Evolutionary conservation across 2,797 vertebrate species (phyloP), one percentile per base, ranked within the genome.

Genomic region (Ctenopoma multispine): DNA sequence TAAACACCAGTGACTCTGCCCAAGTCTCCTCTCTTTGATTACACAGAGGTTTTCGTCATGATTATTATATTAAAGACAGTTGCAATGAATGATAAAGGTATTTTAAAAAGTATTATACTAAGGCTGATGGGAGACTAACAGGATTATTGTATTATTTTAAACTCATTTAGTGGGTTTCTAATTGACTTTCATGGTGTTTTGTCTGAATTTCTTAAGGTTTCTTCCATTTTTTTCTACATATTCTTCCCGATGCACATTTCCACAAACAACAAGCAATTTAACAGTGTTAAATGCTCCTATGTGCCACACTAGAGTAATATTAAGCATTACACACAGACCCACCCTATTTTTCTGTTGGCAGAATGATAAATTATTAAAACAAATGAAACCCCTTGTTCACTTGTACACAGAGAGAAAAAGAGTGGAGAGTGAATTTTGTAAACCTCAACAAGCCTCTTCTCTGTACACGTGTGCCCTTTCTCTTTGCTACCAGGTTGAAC

Each of bases 21-120:
- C 65, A 60, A 70, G 72, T 72, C 63, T 65, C 59, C 64, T 68
- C 68, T 69, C 56, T 82, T 78, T 87, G 76, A 90, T 88, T 83
- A 75, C 64, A 79, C 57, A 24, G 54, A 53, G 68, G 65, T 74
- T 59, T 73, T 54, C 24, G 71, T 7, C 40, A 58, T 72, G 70
- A 81, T 75, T 79, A 84, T 77, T 62, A 76, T 61, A 69, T 64
- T 58, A 47, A 72, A 75, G 63, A 75, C 67, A 69, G 73, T 66
- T 53, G 11, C 38, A 48, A 24, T 50, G 54, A 71, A 44, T 34
- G 34, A 63, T 54, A 55, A 71, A 62, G 54, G 29, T 47, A 58
- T 38, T 31, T 34, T 23, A 1, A 64, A 60, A 54, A 21, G 0
- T 29, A 13, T 15, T 17, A 17, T 5, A 18, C 24, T 3, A 57